Conservation (phyloP, 1,140 invertebrate species). For the Lineus longissimus region DNA sequence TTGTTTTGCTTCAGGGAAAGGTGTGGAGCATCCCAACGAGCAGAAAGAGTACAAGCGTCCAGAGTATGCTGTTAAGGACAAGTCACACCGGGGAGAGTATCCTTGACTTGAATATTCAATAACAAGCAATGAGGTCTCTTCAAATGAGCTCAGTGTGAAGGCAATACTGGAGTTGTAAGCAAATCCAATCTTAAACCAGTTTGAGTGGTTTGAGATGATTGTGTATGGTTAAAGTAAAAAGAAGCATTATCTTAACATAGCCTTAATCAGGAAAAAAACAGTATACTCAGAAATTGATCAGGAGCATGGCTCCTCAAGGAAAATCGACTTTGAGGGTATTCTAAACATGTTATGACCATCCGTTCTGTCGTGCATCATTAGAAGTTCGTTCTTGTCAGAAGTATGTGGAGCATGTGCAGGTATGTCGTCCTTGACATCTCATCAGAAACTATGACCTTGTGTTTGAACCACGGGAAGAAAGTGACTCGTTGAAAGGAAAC, state of each 20-base stretch:
- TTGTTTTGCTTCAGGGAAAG: slow-evolving; percentile 19
- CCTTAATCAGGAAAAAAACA: too few relatives aligned
- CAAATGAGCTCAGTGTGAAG: background rate
- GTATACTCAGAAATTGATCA: too few relatives aligned
- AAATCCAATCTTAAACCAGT: background rate
- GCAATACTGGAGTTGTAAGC: background rate
- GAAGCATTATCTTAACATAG: too few relatives aligned
- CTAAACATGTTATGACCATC: too few relatives aligned
- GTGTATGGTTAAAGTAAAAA: too few relatives aligned
- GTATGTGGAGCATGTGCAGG: background rate
- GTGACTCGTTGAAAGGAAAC: slow-evolving; percentile 9
- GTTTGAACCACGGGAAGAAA: slow-evolving; percentile 29
- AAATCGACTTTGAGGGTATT: too few relatives aligned
- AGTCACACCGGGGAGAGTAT: slow-evolving; percentile 35
- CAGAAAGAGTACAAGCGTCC: slow-evolving; percentile 22
- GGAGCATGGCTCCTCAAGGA: too few relatives aligned
- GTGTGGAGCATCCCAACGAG: slow-evolving; percentile 18
- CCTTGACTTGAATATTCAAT: slow-evolving; percentile 23
- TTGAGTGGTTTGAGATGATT: background rate
- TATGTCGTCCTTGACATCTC: background rate
- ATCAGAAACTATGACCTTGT: slow-evolving; percentile 35
- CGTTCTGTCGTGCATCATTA: too few relatives aligned
- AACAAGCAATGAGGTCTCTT: background rate
- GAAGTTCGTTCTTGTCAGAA: background rate
- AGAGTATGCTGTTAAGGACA: slow-evolving; percentile 32